Evolutionary conservation across 2,797 vertebrate genomes (phyloP), one percentile per base, ranked within the genome.

Genomic region (Sebastes flavidus): DNA sequence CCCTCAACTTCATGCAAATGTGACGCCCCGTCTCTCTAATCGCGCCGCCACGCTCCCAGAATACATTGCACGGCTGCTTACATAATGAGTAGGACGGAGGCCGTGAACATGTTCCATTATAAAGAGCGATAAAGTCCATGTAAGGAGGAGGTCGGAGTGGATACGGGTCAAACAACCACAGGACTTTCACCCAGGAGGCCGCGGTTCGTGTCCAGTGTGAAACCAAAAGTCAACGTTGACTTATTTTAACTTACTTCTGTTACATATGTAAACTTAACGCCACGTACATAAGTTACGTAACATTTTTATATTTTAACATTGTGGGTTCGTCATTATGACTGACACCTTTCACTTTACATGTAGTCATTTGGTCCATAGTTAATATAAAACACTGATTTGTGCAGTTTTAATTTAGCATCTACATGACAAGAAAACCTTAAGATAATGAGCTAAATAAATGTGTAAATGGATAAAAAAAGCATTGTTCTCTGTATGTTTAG

Each of bases 401-500:
- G n/a, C 20, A 55, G 0, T n/a, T 66, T 24, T 65, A 52, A 59
- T 59, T 24, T 11, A 36, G 18, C 22, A 62, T 25, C 6, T n/a
- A n/a, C 18, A 24, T 74, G 5, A 46, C 9, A 38, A 18, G 0
- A 42, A n/a, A 0, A 52, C 9, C 25, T 58, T 10, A 42, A 18
- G 5, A 6, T 18, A 46, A 46, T 46, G 14, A 46, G 6, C 42
- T 16, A 52, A 67, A 74, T 38, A 18, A 58, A 61, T 2, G 60
- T 5, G 52, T 29, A n/a, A 27, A 14, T 18, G n/a, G 38, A 14
- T 22, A 24, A 54, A 49, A 3, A 66, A 42, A 60, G 0, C 66
- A 25, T 36, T 18, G 0, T 27, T 36, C 32, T 59, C 20, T 65
- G 42, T 82, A 24, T 77, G 78, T 78, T 83, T 58, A 77, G 72